Conservation (phyloP, 1,140 invertebrate genomes). For the Drosophila repleta region DNA sequence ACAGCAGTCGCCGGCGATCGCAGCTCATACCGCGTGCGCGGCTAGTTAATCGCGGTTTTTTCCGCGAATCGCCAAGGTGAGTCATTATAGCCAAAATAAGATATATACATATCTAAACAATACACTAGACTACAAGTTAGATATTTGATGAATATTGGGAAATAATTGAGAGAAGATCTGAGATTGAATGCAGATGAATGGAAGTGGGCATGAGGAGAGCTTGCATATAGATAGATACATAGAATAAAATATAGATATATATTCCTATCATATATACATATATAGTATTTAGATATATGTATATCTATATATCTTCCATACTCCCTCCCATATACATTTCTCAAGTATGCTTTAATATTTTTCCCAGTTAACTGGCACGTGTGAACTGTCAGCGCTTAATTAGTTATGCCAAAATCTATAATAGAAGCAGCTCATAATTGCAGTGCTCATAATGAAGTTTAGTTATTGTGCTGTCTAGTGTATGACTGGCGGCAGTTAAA, state of each 20-base stretch:
- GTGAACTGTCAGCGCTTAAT: conserved; percentile 29
- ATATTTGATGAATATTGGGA: background rate
- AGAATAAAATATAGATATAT: no score
- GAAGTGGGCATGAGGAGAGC: no score
- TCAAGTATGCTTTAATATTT: background rate
- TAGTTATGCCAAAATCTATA: conserved; percentile 22
- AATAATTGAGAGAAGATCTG: no score
- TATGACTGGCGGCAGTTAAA: conserved; percentile 13
- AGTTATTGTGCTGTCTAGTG: conserved; percentile 49
- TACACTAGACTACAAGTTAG: background rate
- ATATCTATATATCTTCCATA: no score
- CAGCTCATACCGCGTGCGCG: conserved; percentile 91
- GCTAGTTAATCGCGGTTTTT: conserved; percentile 89
- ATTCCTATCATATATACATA: no score
- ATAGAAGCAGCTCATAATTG: conserved; percentile 18
- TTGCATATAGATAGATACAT: no score
- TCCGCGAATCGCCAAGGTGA: conserved; percentile 85
- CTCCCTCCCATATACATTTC: background rate
- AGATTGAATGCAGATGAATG: no score
- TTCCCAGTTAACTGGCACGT: conserved; percentile 34
- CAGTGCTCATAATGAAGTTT: conserved; percentile 3
- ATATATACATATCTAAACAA: no score
- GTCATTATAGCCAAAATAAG: conserved; percentile 38
- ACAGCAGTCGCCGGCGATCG: conserved; percentile 87
- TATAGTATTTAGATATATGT: no score